Conservation (phyloP, 2,797 vertebrate genomes). For the Erithacus rubecula region DNA sequence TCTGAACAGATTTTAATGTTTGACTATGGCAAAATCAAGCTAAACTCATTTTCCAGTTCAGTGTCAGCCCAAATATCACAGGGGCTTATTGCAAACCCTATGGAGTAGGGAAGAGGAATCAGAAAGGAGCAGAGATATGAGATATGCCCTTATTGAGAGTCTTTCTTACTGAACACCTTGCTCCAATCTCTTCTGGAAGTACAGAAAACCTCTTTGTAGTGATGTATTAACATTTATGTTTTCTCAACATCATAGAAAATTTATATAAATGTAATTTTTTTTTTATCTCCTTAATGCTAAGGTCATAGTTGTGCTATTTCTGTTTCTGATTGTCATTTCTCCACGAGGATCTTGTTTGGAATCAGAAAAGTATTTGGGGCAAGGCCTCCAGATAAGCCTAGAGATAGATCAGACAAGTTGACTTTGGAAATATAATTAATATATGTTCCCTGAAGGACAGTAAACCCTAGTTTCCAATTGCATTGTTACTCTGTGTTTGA, state of each 20-base stretch:
- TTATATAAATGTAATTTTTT: not conserved
- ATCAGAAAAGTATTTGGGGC: not conserved
- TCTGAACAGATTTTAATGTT: slow-evolving; percentile 15
- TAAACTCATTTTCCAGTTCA: slow-evolving; percentile 29
- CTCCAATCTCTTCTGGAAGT: not conserved
- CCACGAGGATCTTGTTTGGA: not conserved
- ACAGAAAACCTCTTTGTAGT: not conserved
- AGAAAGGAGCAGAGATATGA: not conserved
- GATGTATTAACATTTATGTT: not conserved
- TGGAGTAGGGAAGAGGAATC: not conserved
- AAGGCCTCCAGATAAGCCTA: not conserved
- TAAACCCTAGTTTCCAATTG: not conserved
- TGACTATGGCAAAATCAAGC: not conserved
- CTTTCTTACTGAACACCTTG: not conserved
- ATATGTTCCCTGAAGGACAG: not conserved
- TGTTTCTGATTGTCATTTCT: not conserved
- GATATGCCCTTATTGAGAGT: not conserved
- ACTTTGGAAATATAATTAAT: not conserved
- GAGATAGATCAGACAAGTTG: not conserved
- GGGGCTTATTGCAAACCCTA: not conserved
- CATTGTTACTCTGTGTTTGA: not conserved
- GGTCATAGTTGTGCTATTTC: not conserved
- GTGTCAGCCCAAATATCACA: not conserved
- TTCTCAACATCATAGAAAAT: not conserved
- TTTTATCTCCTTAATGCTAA: not conserved